Percentiles rank a stretch among this genome's conserved stretches.
These are phyloP conservation scores for Lophotriccus pileatus DNA, from an alignment of 2,797 vertebrate species.

Conservation along the genomic window DNA sequence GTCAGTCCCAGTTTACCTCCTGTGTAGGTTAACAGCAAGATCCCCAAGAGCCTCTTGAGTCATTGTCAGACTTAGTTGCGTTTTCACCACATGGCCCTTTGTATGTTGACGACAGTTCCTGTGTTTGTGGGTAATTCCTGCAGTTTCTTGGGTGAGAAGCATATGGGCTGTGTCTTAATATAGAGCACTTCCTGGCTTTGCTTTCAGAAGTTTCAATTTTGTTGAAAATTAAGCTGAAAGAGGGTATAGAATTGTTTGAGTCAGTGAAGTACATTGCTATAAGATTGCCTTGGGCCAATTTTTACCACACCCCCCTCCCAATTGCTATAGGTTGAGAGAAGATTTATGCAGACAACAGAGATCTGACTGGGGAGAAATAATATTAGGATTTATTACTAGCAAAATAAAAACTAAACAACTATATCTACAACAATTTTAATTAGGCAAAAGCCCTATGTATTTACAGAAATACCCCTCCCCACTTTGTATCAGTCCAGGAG, in stretches of 20 bases:
- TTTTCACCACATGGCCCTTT: not conserved
- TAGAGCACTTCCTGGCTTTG: not conserved
- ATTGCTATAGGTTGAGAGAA: too few relatives aligned
- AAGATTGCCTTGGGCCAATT: not conserved
- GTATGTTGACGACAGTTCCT: not conserved
- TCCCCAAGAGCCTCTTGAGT: not conserved
- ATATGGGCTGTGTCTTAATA: not conserved
- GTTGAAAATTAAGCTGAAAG: not conserved
- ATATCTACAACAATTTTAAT: too few relatives aligned
- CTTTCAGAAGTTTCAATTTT: not conserved
- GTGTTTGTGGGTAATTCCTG: not conserved
- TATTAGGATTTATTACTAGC: too few relatives aligned
- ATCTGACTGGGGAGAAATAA: too few relatives aligned
- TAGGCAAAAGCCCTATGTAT: too few relatives aligned
- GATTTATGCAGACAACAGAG: too few relatives aligned
- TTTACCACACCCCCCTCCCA: too few relatives aligned
- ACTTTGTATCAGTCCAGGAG: too few relatives aligned
- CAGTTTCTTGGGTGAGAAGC: not conserved
- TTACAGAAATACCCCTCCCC: too few relatives aligned
- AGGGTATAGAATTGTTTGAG: not conserved
- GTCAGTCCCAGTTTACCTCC: not conserved
- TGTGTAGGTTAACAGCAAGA: not conserved
- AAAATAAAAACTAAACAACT: too few relatives aligned
- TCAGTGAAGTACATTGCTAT: not conserved
- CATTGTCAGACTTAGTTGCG: not conserved